These are phyloP conservation scores for Austrolebias charrua DNA, from an alignment of 2,797 vertebrate species.

Conservation along the genomic window DNA sequence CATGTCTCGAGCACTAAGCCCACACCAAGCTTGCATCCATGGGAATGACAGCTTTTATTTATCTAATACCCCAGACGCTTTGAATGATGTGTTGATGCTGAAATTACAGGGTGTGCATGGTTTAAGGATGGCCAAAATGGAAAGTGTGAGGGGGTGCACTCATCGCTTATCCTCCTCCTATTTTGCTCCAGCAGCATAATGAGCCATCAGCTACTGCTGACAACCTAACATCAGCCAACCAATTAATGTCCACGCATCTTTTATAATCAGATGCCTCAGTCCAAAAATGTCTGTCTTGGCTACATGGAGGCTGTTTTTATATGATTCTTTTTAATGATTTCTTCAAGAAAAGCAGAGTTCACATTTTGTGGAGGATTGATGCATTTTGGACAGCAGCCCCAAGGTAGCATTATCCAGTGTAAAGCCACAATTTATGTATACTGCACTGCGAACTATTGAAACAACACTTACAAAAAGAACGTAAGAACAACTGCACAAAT, in stretches of 20 bases:
- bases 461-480: slow-evolving; percentile 51
- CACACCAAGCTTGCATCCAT: slow-evolving; percentile 32
- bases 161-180: slow-evolving; percentile 50
- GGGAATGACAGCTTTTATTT: slow-evolving; percentile 61
- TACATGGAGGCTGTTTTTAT: slow-evolving; percentile 46
- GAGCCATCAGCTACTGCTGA: slow-evolving; percentile 73
- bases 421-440: slow-evolving; percentile 46
- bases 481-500: slow-evolving; percentile 28
- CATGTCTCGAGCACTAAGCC: slow-evolving; percentile 32
- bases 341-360: slow-evolving; percentile 62
- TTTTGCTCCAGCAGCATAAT: slow-evolving; percentile 66
- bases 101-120: slow-evolving; percentile 60
- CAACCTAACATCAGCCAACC: slow-evolving; percentile 73
- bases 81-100: slow-evolving; percentile 62
- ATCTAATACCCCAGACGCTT: slow-evolving; percentile 55
- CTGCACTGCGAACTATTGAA: slow-evolving; percentile 43
- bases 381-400: slow-evolving; percentile 61
- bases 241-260: slow-evolving; percentile 72
- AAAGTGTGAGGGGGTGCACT: slow-evolving; percentile 44
- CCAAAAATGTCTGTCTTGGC: slow-evolving; percentile 57
- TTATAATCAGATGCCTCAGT: slow-evolving; percentile 73
- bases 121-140: slow-evolving; percentile 58
- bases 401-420: slow-evolving; percentile 53
- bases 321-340: slow-evolving; percentile 57
- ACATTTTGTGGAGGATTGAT: slow-evolving; percentile 65